Conservation (phyloP, 2,797 vertebrate species). For the Gadopsis marmoratus region DNA sequence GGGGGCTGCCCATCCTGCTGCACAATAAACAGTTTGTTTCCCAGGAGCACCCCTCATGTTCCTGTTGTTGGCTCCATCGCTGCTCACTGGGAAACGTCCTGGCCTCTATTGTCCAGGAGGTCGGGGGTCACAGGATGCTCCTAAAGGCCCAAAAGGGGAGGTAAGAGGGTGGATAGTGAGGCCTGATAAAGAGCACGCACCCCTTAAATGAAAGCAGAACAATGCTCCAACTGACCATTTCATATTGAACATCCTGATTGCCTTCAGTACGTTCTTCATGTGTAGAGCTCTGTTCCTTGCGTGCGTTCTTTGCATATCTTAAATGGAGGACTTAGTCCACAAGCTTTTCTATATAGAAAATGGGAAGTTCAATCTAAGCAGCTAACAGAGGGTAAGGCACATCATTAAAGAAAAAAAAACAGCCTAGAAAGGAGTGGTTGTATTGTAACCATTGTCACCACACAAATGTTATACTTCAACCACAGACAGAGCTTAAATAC, state of each 20-base stretch:
- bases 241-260: constrained; percentile 77
- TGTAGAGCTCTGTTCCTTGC: constrained; percentile 53
- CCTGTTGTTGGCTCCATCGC: constrained; percentile 87
- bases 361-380: constrained; percentile 61
- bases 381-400: constrained; percentile 52
- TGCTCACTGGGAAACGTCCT: constrained; percentile 90
- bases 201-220: constrained; percentile 62
- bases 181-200: constrained; percentile 81
- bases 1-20: constrained; percentile 85
- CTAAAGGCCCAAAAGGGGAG: constrained; percentile 86
- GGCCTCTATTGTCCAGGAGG: constrained; percentile 85
- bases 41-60: constrained; percentile 89
- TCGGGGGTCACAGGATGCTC: constrained; percentile 88
- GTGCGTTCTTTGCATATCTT: constrained; percentile 72
- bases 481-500: constrained; percentile 42
- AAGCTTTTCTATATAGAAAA: constrained; percentile 71
- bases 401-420: constrained; percentile 57
- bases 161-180: constrained; percentile 86
- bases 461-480: constrained; percentile 47
- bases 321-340: constrained; percentile 44
- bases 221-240: constrained; percentile 72
- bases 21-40: constrained; percentile 91
- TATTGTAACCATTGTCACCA: constrained; percentile 48
- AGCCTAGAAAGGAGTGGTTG: constrained; percentile 55
- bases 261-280: constrained; percentile 46